Evolutionary conservation across 2,888 invertebrate genomes (phyloP).

Genomic region (Archips crataeganus): DNA sequence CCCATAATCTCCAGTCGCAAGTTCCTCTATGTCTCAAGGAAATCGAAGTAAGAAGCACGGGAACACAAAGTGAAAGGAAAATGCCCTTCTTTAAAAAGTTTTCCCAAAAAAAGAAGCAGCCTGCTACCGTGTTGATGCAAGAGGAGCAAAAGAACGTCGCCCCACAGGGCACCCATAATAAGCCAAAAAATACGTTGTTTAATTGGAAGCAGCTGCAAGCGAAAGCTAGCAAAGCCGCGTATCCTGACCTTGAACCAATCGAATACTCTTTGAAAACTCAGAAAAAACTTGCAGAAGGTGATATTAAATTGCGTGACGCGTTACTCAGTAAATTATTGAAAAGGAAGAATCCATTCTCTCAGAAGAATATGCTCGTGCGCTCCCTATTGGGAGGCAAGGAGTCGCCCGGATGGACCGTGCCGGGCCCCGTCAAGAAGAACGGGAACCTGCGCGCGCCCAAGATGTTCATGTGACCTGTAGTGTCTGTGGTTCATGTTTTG

Average conservation of each 20-base stretch:
- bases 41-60: conserved; percentile 77
- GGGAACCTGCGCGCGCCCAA: conserved; percentile 49
- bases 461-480: conserved; percentile 62
- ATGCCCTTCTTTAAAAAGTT: conserved; percentile 68
- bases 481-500: too few species aligned
- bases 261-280: conserved; percentile 63
- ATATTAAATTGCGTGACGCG: conserved; percentile 66
- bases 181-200: conserved; percentile 50
- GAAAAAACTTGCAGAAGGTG: conserved; percentile 64
- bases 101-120: conserved; percentile 59
- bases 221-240: conserved; percentile 46
- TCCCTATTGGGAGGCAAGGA: conserved; percentile 62
- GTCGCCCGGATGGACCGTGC: not conserved
- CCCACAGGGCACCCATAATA: conserved; percentile 39
- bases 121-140: conserved; percentile 42
- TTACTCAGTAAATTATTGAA: conserved; percentile 72
- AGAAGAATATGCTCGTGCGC: conserved; percentile 67
- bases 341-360: conserved; percentile 76
- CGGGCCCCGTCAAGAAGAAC: not conserved
- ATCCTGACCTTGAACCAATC: conserved; percentile 49
- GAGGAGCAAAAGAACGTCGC: conserved; percentile 48
- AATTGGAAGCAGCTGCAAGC: conserved; percentile 65
- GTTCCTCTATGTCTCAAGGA: conserved; percentile 74
- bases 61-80: conserved; percentile 74
- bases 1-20: conserved; percentile 56